phyloP scores from a whole-genome alignment of 2,888 invertebrate genomes.

The Elysia crispata region DNA sequence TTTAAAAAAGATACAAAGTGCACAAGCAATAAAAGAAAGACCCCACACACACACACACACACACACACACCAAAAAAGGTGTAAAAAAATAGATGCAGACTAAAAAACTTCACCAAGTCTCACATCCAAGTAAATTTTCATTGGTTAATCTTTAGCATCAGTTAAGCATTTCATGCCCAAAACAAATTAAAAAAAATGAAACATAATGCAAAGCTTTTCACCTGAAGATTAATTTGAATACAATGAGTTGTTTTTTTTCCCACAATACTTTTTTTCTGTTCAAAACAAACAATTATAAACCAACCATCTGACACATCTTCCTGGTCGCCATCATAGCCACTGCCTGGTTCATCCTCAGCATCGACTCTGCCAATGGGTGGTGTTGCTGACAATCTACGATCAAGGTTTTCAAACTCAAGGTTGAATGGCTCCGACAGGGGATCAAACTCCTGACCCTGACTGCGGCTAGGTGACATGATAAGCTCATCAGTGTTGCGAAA shows the following conservation, averaged over 20 bases:
- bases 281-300: background rate
- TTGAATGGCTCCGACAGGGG: background rate
- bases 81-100: background rate
- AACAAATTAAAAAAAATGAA: background rate
- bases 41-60: background rate
- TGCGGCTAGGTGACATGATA: slow-evolving; percentile 70
- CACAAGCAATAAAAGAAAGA: no score
- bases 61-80: background rate
- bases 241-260: no score
- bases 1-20: no score
- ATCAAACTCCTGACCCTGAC: slow-evolving; percentile 53
- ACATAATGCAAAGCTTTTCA: background rate
- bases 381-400: slow-evolving; percentile 39
- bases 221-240: background rate
- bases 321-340: slow-evolving; percentile 46
- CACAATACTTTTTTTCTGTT: no score
- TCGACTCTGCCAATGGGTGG: slow-evolving; percentile 34
- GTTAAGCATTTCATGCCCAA: background rate
- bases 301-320: slow-evolving; percentile 48
- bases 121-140: no score
- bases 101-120: no score
- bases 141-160: no score
- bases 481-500: slow-evolving; percentile 70
- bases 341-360: slow-evolving; percentile 36
- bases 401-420: slow-evolving; percentile 7